Evolutionary conservation across 2,797 vertebrate genomes (phyloP), one percentile per base, ranked within the genome.

Genomic region (Gobionotothen gibberifrons): DNA sequence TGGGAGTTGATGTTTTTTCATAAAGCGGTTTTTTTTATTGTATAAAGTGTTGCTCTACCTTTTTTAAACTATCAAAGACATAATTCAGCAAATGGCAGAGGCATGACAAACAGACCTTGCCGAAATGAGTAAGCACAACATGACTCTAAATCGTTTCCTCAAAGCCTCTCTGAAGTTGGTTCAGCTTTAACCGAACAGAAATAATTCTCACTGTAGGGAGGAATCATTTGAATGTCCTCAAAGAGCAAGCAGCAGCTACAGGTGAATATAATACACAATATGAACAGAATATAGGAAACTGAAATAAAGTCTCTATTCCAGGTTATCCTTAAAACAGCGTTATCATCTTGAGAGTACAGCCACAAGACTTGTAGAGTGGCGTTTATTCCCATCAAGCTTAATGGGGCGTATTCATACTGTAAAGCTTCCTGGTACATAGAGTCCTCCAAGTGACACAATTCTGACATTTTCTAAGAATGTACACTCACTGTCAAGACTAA

Each of bases 111-210:
- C n/a, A 57, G 40, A 71, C n/a, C 55, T n/a, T 44, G 42, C 43
- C 42, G 46, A 40, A 55, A 47, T 39, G 14, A 75, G 59, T 64
- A 13, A 49, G 22, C 53, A 54, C 43, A 55, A 53, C 14, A 19
- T 21, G 15, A 22, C 15, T 55, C 8, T 47, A 46, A 17, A 3
- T 26, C 21, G 36, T 17, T 55, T 67, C 36, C 43, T 68, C 42
- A 62, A 48, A 65, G 58, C 46, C 16, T 66, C 52, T 72, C 66
- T 66, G 60, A 70, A 63, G 66, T 51, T 3, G 11, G 16, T 26
- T 3, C 9, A 9, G 26, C 17, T 53, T 53, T 63, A 15, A 36
- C 14, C 32, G n/a, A 49, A 39, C 47, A 16, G 46, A 69, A n/a
- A 65, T 60, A 5, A 59, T n/a, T 72, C 16, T 53, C 21, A 48